Evolutionary conservation across 2,888 invertebrate genomes (phyloP), one percentile per base, ranked within the genome.

Genomic region (Phengaris alcon): DNA sequence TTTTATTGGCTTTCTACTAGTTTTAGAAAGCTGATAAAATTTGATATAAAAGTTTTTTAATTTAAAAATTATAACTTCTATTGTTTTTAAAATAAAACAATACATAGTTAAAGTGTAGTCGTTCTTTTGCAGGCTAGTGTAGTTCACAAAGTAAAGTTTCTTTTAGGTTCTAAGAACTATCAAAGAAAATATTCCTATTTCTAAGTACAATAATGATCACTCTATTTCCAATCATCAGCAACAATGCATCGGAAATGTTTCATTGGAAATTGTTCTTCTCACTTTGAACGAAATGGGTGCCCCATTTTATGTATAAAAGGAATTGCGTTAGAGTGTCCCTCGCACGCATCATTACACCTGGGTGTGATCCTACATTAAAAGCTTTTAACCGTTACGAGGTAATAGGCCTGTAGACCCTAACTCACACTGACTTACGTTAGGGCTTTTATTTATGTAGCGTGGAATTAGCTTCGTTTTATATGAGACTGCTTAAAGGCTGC

Each of bases 341-440:
- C 51, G 57, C 74, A 76, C 78, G 76, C 78, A 72, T 77, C 77
- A 78, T 77, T 79, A 75, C 76, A 35, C 59, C 70, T 22, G 69
- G 70, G 55, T 70, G 51, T 59, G 74, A 48, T n/a, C 70, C 76
- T 48, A 74, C 74, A 76, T 69, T 76, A 74, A 74, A 74, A 76
- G 69, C 74, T 35, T 74, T 74, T 74, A 76, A 70, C 70, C 75
- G 69, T 69, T 70, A 69, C 70, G 57, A 57, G 44, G 54, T 74
- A 54, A 68, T 52, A 35, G 52, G 46, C 48, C 5, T 51, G 64
- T 51, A 44, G 64, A 35, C 64, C 64, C 64, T 64, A 64, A 64
- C 64, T 64, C 64, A 64, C 64, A 13, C 64, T 64, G 64, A 64
- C 64, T 64, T 64, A 64, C 35, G 64, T 64, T 22, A 44, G 64